A percentile compares a stretch with the other conserved stretches of the same genome.
phyloP scores from a whole-genome alignment of 2,888 invertebrate genomes.

The Drosophila rellima region DNA sequence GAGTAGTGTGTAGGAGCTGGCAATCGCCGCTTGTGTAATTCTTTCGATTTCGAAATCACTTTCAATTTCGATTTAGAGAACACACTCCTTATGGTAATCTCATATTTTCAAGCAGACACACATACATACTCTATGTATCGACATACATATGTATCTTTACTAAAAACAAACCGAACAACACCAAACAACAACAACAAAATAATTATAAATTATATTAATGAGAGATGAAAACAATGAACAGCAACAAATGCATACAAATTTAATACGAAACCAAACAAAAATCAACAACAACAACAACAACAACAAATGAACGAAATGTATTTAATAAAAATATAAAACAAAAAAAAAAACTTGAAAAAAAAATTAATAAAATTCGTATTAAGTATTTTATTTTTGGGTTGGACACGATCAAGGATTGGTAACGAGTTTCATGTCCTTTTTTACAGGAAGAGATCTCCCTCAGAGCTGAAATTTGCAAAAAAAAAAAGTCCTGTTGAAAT shows the following conservation, averaged over 20 bases:
- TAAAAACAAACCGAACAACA: constrained; percentile 29
- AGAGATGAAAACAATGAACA: constrained; percentile 66
- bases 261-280: constrained; percentile 36
- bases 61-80: constrained; percentile 4
- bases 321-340: constrained; percentile 74
- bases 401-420: too few species aligned
- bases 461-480: too few species aligned
- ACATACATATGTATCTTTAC: constrained; percentile 35
- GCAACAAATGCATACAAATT: constrained; percentile 64
- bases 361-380: neutral
- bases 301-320: constrained; percentile 71
- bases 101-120: constrained; percentile 39
- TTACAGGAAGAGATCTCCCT: too few species aligned
- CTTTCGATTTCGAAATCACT: constrained; percentile 26
- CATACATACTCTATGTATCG: constrained; percentile 30
- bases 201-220: constrained; percentile 48
- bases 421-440: too few species aligned
- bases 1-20: constrained; percentile 35
- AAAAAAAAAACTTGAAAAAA: constrained; percentile 47
- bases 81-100: constrained; percentile 32
- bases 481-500: neutral
- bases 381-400: constrained; percentile 8
- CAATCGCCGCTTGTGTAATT: constrained; percentile 18
- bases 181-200: constrained; percentile 27
- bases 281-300: constrained; percentile 29